Base-by-base conservation (phyloP, 2,797 vertebrate species). In the Anguilla anguilla region DNA sequence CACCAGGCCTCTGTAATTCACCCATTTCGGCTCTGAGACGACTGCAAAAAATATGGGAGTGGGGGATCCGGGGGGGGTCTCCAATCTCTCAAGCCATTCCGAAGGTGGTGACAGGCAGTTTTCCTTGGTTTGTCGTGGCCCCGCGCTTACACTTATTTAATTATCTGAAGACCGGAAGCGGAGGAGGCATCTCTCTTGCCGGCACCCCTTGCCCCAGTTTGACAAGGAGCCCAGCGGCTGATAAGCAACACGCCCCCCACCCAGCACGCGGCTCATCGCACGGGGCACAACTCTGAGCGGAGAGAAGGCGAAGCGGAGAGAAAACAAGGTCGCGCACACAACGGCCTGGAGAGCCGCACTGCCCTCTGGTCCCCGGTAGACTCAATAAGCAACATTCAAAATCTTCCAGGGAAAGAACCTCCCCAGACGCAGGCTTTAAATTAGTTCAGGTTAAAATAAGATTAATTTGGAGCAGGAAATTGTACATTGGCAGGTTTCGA, bases 71-170 rank as follows among this genome's bases (percentile, higher is more conserved):
- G n/a, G 43, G 43, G 17, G 86, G 43, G 6, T 83, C 17, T 86
- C 43, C 39, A 86, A 49, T 64, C 35, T 85, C 86, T 87, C 61
- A 74, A 59, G 89, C 64, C 85, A 79, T 61, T 67, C 85, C 86
- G 46, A n/a, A 67, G 19, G 84, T 86, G 35, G 25, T 81, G 86
- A 87, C 86, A 88, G 86, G 87, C 83, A 67, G 43, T 85, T 87
- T 46, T 85, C 88, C 81, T 87, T 6, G 53, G 87, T 90, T 91
- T 92, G 85, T 86, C 86, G 91, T 93, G 91, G 90, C 88, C 0
- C 13, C 11, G 43, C 28, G 88, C 88, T 89, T 90, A 87, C 87
- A 88, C 91, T 90, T 90, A 90, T 92, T 88, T 85, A 64, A 89
- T 85, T 85, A 87, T 77, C 77, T 59, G 49, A 31, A 72, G 86